Evolutionary conservation across 2,113 vertebrate genomes (phyloP).

Genomic region (Struthio camelus): DNA sequence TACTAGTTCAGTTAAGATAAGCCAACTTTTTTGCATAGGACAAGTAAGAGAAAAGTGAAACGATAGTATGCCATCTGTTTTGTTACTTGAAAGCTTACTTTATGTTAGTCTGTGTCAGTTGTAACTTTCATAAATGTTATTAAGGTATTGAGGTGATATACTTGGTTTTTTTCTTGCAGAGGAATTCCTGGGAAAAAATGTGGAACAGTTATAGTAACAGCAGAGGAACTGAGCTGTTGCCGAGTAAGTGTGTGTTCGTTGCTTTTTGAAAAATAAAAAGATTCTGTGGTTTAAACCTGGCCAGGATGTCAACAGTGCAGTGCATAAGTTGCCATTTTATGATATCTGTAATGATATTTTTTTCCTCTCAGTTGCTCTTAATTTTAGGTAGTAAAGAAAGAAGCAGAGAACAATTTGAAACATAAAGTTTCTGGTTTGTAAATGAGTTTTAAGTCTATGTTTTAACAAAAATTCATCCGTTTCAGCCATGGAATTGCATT

Average conservation of each 20-base stretch:
- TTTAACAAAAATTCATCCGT: neutral
- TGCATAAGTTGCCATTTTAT: neutral
- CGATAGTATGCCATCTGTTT: neutral
- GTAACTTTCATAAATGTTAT: neutral
- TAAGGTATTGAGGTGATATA: neutral
- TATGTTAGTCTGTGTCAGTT: neutral
- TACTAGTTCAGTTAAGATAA: neutral
- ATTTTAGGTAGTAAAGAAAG: neutral
- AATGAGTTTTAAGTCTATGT: neutral
- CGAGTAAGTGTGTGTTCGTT: constrained; percentile 81
- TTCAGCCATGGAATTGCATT: neutral
- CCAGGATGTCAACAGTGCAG: neutral
- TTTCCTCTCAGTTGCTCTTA: neutral
- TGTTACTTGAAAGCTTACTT: neutral
- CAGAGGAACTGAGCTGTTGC: constrained; percentile 95
- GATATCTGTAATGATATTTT: neutral
- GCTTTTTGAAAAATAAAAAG: neutral
- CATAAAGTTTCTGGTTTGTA: neutral
- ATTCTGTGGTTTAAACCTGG: neutral
- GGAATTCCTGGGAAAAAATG: constrained; percentile 96
- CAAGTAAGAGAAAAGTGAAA: neutral
- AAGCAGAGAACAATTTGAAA: neutral
- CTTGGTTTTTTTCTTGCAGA: constrained; percentile 74
- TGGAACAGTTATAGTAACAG: constrained; percentile 92
- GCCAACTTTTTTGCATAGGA: neutral